These are phyloP conservation scores for Morpho achilles DNA, from an alignment of 2,888 invertebrate genomes.

Conservation along the genomic window DNA sequence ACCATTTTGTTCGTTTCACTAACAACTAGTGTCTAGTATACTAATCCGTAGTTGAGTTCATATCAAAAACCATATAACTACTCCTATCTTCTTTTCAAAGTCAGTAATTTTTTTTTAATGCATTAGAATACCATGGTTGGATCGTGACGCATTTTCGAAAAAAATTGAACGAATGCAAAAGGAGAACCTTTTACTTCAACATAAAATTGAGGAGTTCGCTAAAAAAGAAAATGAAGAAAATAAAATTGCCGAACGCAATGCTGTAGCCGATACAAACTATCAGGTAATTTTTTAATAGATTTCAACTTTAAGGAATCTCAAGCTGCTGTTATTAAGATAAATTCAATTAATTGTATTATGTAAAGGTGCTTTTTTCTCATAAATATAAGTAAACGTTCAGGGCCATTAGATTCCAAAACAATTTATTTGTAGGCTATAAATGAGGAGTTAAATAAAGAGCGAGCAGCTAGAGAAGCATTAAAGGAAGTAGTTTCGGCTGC, in stretches of 20 bases:
- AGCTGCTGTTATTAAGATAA: no score
- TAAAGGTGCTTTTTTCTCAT: neutral
- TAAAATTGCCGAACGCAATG: constrained; percentile 23
- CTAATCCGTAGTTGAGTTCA: no score
- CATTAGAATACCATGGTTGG: constrained; percentile 60
- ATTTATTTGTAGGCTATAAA: constrained; percentile 36
- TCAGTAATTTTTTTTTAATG: no score
- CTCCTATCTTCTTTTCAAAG: neutral
- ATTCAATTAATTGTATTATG: neutral
- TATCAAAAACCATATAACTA: neutral
- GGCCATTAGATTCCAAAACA: neutral
- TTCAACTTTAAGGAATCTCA: neutral
- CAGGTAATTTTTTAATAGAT: constrained; percentile 31
- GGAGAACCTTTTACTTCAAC: constrained; percentile 50
- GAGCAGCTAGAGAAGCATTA: constrained; percentile 53
- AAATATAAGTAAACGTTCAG: neutral
- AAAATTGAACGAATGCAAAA: constrained; percentile 58
- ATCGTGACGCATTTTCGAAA: constrained; percentile 54
- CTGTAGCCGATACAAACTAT: constrained; percentile 30
- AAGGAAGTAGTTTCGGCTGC: constrained; percentile 60
- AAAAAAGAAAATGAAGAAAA: constrained; percentile 40
- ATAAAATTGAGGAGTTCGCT: constrained; percentile 47
- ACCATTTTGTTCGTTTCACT: no score
- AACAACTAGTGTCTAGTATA: no score
- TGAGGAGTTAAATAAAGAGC: constrained; percentile 59